A percentile compares a stretch with the other conserved stretches of the same genome.
These are phyloP conservation scores for Pseudococcus longispinus DNA, from an alignment of 2,888 invertebrate genomes.

Conservation along the genomic window DNA sequence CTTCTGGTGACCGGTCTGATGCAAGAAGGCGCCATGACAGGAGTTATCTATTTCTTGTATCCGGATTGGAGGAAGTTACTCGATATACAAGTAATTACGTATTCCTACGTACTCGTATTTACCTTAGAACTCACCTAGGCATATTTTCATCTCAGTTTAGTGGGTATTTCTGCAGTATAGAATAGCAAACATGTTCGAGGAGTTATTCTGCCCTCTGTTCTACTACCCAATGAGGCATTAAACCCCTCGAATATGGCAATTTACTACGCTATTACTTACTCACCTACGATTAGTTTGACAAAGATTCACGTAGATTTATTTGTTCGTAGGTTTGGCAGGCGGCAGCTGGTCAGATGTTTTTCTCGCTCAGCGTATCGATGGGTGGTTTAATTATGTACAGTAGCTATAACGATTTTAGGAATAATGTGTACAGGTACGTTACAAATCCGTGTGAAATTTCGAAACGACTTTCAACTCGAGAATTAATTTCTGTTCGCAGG, in stretches of 20 bases:
- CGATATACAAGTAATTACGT: constrained; percentile 69
- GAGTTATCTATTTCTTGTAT: constrained; percentile 79
- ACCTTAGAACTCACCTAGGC: too few species aligned
- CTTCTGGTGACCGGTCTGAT: constrained; percentile 69
- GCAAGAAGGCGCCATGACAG: constrained; percentile 73
- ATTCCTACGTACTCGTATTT: too few species aligned
- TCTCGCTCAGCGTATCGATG: constrained; percentile 76
- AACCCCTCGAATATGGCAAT: too few species aligned
- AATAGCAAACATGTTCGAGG: too few species aligned
- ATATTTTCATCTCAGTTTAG: too few species aligned
- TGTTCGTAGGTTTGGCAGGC: constrained; percentile 74
- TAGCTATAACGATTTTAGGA: constrained; percentile 76
- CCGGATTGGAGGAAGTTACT: constrained; percentile 79
- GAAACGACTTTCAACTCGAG: background rate
- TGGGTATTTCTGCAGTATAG: too few species aligned
- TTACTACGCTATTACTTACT: background rate
- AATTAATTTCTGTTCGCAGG: constrained; percentile 61
- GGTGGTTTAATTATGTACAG: constrained; percentile 81
- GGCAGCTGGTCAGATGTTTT: constrained; percentile 81
- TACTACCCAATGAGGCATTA: too few species aligned
- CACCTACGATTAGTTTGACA: too few species aligned
- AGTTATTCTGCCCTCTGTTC: too few species aligned
- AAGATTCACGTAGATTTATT: background rate
- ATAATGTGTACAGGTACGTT: constrained; percentile 72
- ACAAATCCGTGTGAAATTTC: background rate